Conservation (phyloP, 2,113 vertebrate species). For the Steatornis caripensis region DNA sequence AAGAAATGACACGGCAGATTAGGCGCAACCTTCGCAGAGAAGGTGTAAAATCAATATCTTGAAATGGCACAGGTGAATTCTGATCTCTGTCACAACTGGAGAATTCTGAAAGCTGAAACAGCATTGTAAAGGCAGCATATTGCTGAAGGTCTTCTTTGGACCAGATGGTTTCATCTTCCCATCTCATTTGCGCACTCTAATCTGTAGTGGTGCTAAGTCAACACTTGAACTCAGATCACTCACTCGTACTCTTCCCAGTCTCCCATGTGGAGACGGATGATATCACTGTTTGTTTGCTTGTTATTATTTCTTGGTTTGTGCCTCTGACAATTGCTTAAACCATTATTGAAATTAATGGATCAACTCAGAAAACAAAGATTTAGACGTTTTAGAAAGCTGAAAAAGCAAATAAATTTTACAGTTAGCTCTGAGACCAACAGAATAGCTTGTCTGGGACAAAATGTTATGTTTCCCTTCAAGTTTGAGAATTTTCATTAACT, state of each 20-base stretch:
- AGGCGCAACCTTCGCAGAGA: background rate
- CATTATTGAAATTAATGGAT: background rate
- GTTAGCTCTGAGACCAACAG: background rate
- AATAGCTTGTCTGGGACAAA: constrained; percentile 2
- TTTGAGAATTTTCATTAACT: background rate
- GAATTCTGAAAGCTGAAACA: background rate
- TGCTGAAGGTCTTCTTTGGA: background rate
- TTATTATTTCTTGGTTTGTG: background rate
- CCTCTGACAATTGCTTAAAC: background rate
- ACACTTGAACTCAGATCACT: background rate
- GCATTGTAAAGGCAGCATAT: background rate
- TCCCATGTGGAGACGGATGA: fast-evolving
- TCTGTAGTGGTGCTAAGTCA: background rate
- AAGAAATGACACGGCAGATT: background rate
- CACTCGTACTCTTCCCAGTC: background rate
- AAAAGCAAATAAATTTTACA: background rate
- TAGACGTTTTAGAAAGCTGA: background rate
- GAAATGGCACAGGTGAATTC: fast-evolving
- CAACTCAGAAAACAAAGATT: background rate
- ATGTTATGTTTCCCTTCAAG: background rate
- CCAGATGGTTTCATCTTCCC: background rate
- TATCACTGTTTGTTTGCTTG: background rate
- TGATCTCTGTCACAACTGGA: background rate
- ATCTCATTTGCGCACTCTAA: background rate
- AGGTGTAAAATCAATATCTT: background rate